Conservation (phyloP, 1,140 invertebrate species). For the Belonocnema kinseyi region DNA sequence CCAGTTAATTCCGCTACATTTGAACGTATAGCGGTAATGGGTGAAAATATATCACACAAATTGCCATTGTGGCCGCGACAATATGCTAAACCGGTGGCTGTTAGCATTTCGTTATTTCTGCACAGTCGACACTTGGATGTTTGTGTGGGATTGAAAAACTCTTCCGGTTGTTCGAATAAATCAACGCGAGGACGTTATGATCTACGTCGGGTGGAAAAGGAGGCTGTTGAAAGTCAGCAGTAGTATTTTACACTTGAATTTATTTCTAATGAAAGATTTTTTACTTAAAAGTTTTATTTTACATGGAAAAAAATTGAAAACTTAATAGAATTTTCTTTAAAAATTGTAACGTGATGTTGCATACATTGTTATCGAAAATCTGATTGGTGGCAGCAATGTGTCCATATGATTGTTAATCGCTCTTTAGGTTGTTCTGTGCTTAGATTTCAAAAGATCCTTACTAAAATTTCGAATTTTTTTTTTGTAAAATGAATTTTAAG, state of each 20-base stretch:
- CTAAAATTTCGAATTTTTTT: no score
- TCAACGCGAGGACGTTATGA: background rate
- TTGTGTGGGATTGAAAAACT: constrained; percentile 17
- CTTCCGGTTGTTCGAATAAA: constrained; percentile 24
- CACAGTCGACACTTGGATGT: constrained; percentile 31
- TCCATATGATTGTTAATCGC: no score
- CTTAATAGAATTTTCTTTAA: no score
- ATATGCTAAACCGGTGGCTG: constrained; percentile 68
- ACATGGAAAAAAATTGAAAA: no score
- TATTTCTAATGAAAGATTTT: background rate
- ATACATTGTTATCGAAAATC: no score
- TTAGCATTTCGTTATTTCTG: constrained; percentile 68
- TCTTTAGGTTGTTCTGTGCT: no score
- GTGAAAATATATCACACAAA: constrained; percentile 73
- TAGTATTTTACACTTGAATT: background rate
- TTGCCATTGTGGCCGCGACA: constrained; percentile 74
- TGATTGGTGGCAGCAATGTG: no score
- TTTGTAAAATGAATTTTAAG: no score
- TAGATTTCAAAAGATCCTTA: no score
- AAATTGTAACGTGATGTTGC: no score
- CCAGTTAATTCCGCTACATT: constrained; percentile 74
- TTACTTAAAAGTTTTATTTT: no score
- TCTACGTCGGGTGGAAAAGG: background rate
- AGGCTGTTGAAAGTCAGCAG: background rate
- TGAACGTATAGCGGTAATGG: constrained; percentile 60